Evolutionary conservation across 1,140 invertebrate genomes (phyloP).

Genomic region (Bombus soroeensis): DNA sequence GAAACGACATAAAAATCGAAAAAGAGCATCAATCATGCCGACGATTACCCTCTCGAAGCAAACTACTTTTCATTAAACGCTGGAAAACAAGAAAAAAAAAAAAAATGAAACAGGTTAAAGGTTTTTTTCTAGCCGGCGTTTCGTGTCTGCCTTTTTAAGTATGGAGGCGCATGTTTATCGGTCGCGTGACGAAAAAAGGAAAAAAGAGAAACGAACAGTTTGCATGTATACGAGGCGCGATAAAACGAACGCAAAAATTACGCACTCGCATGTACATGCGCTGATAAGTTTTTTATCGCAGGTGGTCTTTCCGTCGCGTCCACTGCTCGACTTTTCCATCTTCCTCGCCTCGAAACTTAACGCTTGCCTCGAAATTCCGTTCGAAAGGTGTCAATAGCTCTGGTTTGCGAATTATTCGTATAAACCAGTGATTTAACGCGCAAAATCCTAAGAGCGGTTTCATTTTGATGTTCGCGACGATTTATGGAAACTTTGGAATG

Average conservation of each 20-base stretch:
- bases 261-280: background rate
- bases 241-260: conserved; percentile 16
- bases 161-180: background rate
- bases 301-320: background rate
- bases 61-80: background rate
- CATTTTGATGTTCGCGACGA: no score
- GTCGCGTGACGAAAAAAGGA: background rate
- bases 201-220: background rate
- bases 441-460: no score
- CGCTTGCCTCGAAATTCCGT: no score
- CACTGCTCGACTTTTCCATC: background rate
- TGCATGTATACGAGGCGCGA: background rate
- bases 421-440: no score
- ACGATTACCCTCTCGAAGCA: background rate
- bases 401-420: background rate
- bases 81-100: background rate
- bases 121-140: no score
- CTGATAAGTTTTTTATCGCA: conserved; percentile 12
- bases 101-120: background rate
- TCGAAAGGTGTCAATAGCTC: background rate
- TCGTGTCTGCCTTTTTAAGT: background rate
- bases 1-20: background rate
- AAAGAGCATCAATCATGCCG: background rate
- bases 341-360: background rate
- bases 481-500: no score